Evolutionary conservation across 1,140 invertebrate genomes (phyloP).

Genomic region (Aradophagus sp.): DNA sequence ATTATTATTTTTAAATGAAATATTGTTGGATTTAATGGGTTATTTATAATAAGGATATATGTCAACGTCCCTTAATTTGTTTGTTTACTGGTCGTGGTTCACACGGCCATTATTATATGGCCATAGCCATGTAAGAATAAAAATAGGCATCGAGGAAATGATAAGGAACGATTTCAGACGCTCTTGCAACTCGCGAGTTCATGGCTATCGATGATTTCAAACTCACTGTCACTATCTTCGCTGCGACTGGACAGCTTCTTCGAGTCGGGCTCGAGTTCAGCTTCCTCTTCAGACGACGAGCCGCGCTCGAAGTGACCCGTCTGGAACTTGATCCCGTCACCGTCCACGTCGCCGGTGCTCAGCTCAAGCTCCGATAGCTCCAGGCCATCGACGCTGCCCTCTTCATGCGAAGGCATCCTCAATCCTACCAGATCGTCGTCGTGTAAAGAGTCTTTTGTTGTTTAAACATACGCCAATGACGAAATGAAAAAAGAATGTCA

Average conservation of each 20-base stretch:
- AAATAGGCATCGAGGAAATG: too few relatives aligned
- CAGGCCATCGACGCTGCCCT: conserved; percentile 64
- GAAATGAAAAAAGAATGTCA: too few relatives aligned
- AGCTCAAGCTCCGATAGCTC: conserved; percentile 69
- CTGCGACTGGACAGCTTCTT: conserved; percentile 53
- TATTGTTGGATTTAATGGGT: too few relatives aligned
- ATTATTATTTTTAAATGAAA: too few relatives aligned
- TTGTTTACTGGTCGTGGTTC: conserved; percentile 24
- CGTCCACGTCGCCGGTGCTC: conserved; percentile 63
- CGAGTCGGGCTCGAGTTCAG: conserved; percentile 58
- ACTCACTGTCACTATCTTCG: conserved; percentile 71
- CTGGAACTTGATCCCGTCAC: conserved; percentile 67
- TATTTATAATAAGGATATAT: too few relatives aligned
- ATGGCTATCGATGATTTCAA: conserved; percentile 70
- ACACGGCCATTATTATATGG: too few relatives aligned
- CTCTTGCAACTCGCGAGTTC: conserved; percentile 63
- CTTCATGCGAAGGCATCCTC: conserved; percentile 72
- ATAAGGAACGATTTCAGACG: too few relatives aligned
- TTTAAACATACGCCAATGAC: neutral
- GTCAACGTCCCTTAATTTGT: conserved; percentile 42
- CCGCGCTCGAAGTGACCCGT: conserved; percentile 66
- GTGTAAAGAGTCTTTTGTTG: conserved; percentile 60
- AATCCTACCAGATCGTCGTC: conserved; percentile 68
- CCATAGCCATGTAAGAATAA: too few relatives aligned
- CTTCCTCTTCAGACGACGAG: conserved; percentile 69